These are phyloP conservation scores for Elegia similella DNA, from an alignment of 2,888 invertebrate species.

Conservation along the genomic window DNA sequence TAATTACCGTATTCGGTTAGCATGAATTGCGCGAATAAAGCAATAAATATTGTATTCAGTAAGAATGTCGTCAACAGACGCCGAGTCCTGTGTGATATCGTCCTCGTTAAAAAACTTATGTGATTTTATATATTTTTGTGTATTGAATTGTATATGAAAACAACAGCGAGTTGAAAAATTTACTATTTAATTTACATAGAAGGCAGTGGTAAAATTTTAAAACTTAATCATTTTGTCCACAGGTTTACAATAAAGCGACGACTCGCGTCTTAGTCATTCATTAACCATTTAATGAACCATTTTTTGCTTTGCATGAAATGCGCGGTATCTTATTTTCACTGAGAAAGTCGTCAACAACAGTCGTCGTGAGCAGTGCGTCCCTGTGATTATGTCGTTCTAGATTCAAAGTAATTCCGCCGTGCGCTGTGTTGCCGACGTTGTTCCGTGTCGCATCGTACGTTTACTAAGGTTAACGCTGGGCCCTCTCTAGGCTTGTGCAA, in stretches of 20 bases:
- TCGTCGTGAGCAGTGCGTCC: conserved; percentile 20
- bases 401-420: conserved; percentile 44
- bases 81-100: too few relatives aligned
- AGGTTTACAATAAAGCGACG: too few relatives aligned
- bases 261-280: not conserved
- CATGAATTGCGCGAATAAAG: too few relatives aligned
- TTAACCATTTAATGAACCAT: not conserved
- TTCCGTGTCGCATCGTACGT: conserved; percentile 38
- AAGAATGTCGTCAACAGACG: too few relatives aligned
- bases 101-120: too few relatives aligned
- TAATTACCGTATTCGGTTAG: too few relatives aligned
- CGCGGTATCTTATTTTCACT: not conserved
- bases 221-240: too few relatives aligned
- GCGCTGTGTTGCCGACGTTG: conserved; percentile 38
- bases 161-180: too few relatives aligned
- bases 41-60: not conserved
- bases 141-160: too few relatives aligned
- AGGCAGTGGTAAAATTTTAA: too few relatives aligned
- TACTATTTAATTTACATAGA: too few relatives aligned
- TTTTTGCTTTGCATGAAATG: not conserved
- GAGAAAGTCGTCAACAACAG: not conserved
- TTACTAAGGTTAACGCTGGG: conserved; percentile 26
- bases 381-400: conserved; percentile 37
- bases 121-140: too few relatives aligned
- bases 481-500: conserved; percentile 16